Evolutionary conservation across 2,113 vertebrate genomes (phyloP), one percentile per base, ranked within the genome.

Genomic region (Phrynosoma blainvillii): DNA sequence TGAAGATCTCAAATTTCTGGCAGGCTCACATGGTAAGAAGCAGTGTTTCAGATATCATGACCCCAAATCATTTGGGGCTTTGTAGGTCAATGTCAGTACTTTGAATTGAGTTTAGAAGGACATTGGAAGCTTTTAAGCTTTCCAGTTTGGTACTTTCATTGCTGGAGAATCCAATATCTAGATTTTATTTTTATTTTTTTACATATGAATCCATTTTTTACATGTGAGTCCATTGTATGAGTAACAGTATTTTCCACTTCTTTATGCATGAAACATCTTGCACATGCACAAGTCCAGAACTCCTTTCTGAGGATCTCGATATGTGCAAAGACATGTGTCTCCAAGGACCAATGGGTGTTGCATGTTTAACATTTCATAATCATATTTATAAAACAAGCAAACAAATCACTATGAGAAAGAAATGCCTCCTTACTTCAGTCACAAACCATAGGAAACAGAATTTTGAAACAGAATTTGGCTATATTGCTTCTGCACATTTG

Each of bases 381-480:
- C 16, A 2, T 27, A 25, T 59, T 88, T 76, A 76, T 16, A 62
- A 59, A 76, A 47, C 47, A 47, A 47, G 7, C 12, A 75, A 82
- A 65, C 25, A 30, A 25, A 65, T 27, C 13, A 27, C 36, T 84
- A 42, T 13, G 25, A 84, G 65, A 21, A 84, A 70, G 65, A 40
- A 66, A 36, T 76, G 59, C 16, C n/a, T 77, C 30, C 30, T 25
- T 25, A 36, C 68, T 85, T 66, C 87, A 10, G 79, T 88, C 87
- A 65, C 3, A 20, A 84, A 25, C 79, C 84, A 47, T 21, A 62
- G 75, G 79, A 12, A n/a, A n/a, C n/a, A n/a, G n/a, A n/a, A n/a
- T n/a, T 79, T 52, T 16, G 84, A 36, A 4, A 0, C n/a, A 6
- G 62, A 0, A 0, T 1, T 42, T 10, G 82, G 36, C 36, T 82